Evolutionary conservation across 1,140 invertebrate species (phyloP).

Genomic region (Rhysida immarginata): DNA sequence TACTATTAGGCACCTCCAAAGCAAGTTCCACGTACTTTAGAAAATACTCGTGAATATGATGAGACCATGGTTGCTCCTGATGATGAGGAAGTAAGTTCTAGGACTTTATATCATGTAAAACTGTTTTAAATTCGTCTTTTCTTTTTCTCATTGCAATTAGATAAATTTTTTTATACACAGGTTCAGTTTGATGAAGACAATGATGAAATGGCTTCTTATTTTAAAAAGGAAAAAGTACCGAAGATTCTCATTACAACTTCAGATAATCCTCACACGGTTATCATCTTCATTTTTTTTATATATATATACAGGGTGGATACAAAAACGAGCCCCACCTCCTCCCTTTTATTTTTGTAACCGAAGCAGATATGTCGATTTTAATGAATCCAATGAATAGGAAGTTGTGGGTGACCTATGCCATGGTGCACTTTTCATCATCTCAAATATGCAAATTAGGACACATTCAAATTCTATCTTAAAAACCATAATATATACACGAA

Average conservation of each 20-base stretch:
- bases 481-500: no score
- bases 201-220: conserved; percentile 82
- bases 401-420: no score
- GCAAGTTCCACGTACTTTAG: conserved; percentile 75
- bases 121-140: not conserved
- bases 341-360: no score
- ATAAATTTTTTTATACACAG: conserved; percentile 19
- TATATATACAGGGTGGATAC: no score
- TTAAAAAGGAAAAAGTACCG: conserved; percentile 65
- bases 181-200: conserved; percentile 49
- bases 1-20: conserved; percentile 37
- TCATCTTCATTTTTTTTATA: no score
- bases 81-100: conserved; percentile 51
- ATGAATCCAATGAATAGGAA: no score
- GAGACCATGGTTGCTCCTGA: conserved; percentile 68
- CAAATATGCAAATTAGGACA: no score
- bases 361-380: no score
- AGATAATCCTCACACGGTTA: conserved; percentile 67
- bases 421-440: no score
- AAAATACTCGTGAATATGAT: conserved; percentile 78
- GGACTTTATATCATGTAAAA: not conserved
- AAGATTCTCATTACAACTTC: conserved; percentile 89
- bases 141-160: no score
- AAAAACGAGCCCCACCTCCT: no score
- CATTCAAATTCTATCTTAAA: no score